phyloP scores from a whole-genome alignment of 2,113 vertebrate genomes.

The Eurypyga helias region DNA sequence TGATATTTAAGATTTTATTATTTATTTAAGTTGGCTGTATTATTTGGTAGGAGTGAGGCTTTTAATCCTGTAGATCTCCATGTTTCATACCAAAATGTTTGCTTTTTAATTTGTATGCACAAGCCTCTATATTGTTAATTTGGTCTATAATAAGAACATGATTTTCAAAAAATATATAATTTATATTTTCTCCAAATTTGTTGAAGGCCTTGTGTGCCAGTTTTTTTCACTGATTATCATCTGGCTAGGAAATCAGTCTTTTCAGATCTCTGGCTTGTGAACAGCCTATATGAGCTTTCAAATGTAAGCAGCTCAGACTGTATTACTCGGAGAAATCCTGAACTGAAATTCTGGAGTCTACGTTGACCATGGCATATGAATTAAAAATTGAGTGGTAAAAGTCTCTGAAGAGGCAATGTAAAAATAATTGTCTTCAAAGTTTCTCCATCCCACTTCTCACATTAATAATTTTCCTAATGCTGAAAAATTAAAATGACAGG shows the following conservation, averaged over 20 bases:
- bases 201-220: not conserved
- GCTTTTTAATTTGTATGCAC: not conserved
- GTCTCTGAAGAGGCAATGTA: not conserved
- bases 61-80: not conserved
- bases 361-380: not conserved
- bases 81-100: not conserved
- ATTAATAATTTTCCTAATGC: not conserved
- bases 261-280: not conserved
- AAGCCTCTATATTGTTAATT: not conserved
- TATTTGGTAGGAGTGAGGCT: not conserved
- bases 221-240: not conserved
- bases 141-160: not conserved
- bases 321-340: not conserved
- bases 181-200: not conserved
- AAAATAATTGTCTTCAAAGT: constrained; percentile 1
- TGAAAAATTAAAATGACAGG: not conserved
- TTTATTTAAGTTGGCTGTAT: not conserved
- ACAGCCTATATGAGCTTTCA: not conserved
- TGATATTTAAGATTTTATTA: not conserved
- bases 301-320: not conserved
- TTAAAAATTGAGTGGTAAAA: not conserved
- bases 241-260: not conserved
- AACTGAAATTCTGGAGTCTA: not conserved
- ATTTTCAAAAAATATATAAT: not conserved
- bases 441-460: not conserved